These are phyloP conservation scores for Hippocampus zosterae DNA, from an alignment of 2,113 vertebrate species.

Conservation along the genomic window DNA sequence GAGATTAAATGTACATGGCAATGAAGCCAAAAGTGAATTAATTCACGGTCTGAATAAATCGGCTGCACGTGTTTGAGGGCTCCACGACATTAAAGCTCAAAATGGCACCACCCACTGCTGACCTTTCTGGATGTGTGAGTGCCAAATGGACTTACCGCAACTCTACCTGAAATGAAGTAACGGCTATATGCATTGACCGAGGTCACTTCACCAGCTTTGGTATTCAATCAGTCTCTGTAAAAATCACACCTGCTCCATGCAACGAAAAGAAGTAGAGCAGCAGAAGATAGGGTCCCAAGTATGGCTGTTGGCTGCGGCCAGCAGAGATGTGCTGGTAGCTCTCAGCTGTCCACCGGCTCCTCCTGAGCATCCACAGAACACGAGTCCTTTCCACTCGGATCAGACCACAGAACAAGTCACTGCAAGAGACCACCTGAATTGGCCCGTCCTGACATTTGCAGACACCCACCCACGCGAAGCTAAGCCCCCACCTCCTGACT, in stretches of 20 bases:
- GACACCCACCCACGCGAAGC: background rate
- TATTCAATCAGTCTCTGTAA: constrained; percentile 24
- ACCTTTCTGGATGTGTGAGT: background rate
- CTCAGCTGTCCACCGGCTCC: constrained; percentile 39
- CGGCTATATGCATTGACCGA: constrained; percentile 54
- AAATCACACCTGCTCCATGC: constrained; percentile 44
- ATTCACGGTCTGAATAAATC: constrained; percentile 24
- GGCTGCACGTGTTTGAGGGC: background rate
- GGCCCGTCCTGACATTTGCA: constrained; percentile 51
- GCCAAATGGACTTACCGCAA: constrained; percentile 52
- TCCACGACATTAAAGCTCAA: background rate
- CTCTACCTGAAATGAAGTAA: too few species aligned
- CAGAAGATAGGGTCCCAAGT: constrained; percentile 34
- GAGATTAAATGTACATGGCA: constrained; percentile 35
- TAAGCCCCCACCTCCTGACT: constrained; percentile 41
- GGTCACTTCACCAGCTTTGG: constrained; percentile 55
- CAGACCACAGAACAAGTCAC: constrained; percentile 38
- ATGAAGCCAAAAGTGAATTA: constrained; percentile 25
- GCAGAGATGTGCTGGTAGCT: constrained; percentile 29
- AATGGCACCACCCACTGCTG: background rate
- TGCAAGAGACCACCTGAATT: constrained; percentile 49
- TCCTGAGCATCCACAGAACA: constrained; percentile 48
- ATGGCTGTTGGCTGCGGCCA: constrained; percentile 19
- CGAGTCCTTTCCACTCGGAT: constrained; percentile 24
- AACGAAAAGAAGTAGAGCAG: constrained; percentile 20